A percentile compares a stretch with the other conserved stretches of the same genome.
Evolutionary conservation across 2,888 invertebrate genomes (phyloP).

Genomic region (Caenorhabditis sinica): DNA sequence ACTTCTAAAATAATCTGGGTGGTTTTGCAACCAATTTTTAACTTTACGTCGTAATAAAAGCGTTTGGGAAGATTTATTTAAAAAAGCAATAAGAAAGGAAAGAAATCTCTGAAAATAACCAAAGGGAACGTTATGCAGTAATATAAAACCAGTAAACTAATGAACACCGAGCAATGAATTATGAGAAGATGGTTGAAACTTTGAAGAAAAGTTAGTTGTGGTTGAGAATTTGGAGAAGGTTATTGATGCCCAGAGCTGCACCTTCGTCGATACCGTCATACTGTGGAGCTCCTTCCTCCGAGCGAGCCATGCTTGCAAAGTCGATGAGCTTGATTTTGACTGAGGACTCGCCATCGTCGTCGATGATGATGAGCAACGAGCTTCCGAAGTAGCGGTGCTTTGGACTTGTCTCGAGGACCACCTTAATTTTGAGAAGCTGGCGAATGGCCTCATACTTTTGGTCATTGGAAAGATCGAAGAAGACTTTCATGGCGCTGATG

Average conservation of each 20-base stretch:
- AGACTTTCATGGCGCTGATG: not conserved
- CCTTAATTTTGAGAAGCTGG: slow-evolving; percentile 23
- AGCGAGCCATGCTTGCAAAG: slow-evolving; percentile 54
- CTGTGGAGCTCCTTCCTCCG: not conserved
- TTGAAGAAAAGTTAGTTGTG: no score
- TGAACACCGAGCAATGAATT: not conserved
- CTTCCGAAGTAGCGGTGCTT: slow-evolving; percentile 46
- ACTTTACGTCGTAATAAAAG: no score
- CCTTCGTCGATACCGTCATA: slow-evolving; percentile 28
- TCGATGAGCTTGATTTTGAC: slow-evolving; percentile 55
- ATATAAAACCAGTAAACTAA: no score
- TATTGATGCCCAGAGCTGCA: slow-evolving; percentile 31
- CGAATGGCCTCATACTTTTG: not conserved
- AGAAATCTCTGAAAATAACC: no score
- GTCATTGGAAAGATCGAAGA: slow-evolving; percentile 8
- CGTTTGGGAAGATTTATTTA: no score
- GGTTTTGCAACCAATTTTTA: no score
- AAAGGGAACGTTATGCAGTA: no score
- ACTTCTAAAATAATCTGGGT: no score
- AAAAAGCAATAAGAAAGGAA: no score
- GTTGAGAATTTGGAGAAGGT: not conserved
- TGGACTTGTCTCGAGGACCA: not conserved
- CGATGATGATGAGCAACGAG: slow-evolving; percentile 30
- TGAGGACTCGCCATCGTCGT: not conserved
- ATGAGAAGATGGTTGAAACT: no score